Conservation (phyloP, 2,888 invertebrate species). For the Branchipolynoe longqiensis region DNA sequence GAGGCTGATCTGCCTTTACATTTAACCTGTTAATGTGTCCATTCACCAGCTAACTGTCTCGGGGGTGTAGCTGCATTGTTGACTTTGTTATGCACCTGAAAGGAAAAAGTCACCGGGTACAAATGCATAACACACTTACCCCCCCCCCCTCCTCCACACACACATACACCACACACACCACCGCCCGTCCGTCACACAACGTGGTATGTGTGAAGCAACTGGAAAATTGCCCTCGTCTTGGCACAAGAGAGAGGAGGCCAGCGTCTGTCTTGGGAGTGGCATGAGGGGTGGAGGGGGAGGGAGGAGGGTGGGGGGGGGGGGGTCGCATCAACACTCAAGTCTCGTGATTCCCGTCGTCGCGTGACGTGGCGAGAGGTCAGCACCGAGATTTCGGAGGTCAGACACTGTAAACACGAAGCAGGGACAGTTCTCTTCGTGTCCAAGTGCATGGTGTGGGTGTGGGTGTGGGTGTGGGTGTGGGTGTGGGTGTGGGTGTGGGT, state of each 20-base stretch:
- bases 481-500: background rate
- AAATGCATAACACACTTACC: conserved; percentile 4
- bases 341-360: background rate
- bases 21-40: background rate
- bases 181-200: background rate
- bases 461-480: background rate
- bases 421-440: background rate
- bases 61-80: background rate
- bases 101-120: conserved; percentile 14
- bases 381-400: conserved; percentile 35
- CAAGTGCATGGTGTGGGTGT: background rate
- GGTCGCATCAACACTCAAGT: background rate
- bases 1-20: background rate
- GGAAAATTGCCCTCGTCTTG: background rate
- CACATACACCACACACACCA: too few relatives aligned
- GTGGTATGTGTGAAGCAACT: background rate
- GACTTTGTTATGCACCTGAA: background rate
- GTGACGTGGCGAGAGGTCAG: conserved; percentile 25
- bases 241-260: background rate
- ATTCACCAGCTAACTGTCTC: background rate
- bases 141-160: background rate
- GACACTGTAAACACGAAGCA: conserved; percentile 9
- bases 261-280: background rate
- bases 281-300: background rate
- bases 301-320: background rate